Evolutionary conservation across 2,888 invertebrate species (phyloP).

Genomic region (Tipula helvola): DNA sequence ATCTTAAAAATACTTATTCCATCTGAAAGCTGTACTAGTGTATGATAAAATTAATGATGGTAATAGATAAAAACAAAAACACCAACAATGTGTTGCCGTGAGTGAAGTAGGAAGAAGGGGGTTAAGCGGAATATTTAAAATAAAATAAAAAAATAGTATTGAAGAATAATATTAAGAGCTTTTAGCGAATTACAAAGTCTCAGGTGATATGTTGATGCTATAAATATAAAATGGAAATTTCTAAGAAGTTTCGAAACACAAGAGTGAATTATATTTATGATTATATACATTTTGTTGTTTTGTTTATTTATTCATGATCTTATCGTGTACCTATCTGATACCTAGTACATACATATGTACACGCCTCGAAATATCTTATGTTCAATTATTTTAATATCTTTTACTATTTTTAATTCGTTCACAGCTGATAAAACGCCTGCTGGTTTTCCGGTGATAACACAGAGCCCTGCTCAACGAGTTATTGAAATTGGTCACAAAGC

Average conservation of each 20-base stretch:
- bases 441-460: conserved; percentile 84
- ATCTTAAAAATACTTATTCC: neutral
- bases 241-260: neutral
- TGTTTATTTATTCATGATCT: neutral
- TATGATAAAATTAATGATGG: neutral
- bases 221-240: neutral
- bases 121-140: neutral
- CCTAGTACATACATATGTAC: neutral
- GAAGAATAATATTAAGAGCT: conserved; percentile 7
- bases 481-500: conserved; percentile 93
- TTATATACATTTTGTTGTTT: conserved; percentile 5
- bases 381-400: neutral
- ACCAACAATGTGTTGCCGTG: neutral
- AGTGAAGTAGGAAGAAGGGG: neutral
- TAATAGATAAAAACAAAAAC: neutral
- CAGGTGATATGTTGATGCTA: conserved; percentile 8
- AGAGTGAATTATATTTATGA: neutral
- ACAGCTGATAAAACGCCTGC: conserved; percentile 71
- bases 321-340: neutral
- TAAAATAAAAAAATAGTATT: neutral
- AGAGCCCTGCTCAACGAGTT: conserved; percentile 82
- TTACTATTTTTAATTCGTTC: conserved; percentile 17
- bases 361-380: neutral
- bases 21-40: neutral
- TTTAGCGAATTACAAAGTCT: conserved; percentile 9